phyloP scores from a whole-genome alignment of 2,797 vertebrate genomes.

The Brachymystax lenok region DNA sequence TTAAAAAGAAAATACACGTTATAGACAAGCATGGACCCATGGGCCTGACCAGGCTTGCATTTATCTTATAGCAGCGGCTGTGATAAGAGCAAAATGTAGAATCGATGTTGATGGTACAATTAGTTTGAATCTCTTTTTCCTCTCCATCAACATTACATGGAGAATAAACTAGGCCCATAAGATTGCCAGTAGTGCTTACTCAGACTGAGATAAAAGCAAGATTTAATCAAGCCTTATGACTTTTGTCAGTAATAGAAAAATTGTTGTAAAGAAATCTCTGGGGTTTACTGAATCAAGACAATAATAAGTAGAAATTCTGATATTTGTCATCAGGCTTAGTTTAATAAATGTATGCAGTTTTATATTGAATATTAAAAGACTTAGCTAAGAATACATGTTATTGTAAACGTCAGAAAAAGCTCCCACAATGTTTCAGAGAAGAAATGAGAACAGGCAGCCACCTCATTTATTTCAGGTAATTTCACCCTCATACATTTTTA shows the following conservation, averaged over 20 bases:
- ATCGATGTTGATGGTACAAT: neutral
- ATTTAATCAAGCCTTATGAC: neutral
- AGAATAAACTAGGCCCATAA: neutral
- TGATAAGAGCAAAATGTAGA: neutral
- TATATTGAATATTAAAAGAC: conserved; percentile 22
- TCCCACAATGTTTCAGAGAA: neutral
- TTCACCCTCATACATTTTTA: conserved; percentile 37
- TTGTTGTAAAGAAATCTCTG: neutral
- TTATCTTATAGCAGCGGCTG: neutral
- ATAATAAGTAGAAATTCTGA: neutral
- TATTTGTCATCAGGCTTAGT: conserved; percentile 1
- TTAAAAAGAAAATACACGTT: neutral
- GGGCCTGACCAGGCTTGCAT: neutral
- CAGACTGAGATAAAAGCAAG: neutral
- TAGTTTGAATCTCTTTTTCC: neutral
- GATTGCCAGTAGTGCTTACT: conserved; percentile 1
- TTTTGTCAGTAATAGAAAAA: neutral
- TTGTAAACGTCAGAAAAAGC: conserved; percentile 17
- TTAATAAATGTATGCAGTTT: conserved; percentile 25
- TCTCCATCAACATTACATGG: neutral
- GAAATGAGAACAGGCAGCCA: neutral
- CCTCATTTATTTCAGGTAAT: conserved; percentile 18
- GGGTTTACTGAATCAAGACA: neutral
- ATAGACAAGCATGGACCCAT: neutral
- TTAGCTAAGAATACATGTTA: conserved; percentile 3